Percentiles rank a stretch among this genome's conserved stretches.
Evolutionary conservation across 2,888 invertebrate species (phyloP).

Genomic region (Timema podura): DNA sequence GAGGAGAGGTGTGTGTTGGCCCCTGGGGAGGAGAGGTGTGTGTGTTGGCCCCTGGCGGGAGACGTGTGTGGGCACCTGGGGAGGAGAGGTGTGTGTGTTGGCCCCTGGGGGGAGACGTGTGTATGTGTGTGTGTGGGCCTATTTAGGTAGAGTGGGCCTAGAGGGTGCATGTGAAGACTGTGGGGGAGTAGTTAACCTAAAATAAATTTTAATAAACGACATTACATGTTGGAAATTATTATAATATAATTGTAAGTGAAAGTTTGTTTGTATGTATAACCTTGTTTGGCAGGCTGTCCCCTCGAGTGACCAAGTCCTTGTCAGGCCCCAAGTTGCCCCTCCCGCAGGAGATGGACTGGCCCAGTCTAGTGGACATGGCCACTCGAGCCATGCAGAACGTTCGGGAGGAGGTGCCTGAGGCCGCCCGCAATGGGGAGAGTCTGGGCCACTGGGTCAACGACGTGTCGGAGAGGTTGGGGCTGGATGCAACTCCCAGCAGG

Average conservation of each 20-base stretch:
- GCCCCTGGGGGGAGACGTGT: too few species aligned
- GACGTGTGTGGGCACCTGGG: not conserved
- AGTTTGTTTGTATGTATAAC: not conserved
- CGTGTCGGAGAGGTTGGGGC: slow-evolving; percentile 39
- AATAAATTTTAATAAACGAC: too few species aligned
- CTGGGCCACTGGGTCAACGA: slow-evolving; percentile 45
- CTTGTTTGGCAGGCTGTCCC: slow-evolving; percentile 37
- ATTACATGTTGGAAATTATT: too few species aligned
- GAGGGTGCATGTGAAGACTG: too few species aligned
- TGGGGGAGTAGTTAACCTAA: too few species aligned
- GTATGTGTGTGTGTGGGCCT: too few species aligned
- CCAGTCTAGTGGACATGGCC: slow-evolving; percentile 73
- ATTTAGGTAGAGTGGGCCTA: too few species aligned
- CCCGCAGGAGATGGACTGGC: slow-evolving; percentile 72
- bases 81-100: slow-evolving; percentile 48
- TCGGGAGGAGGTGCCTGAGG: slow-evolving; percentile 30
- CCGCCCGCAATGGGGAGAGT: slow-evolving; percentile 36
- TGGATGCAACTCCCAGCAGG: slow-evolving; percentile 39
- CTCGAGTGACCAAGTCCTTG: slow-evolving; percentile 40
- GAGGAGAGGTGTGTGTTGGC: too few species aligned
- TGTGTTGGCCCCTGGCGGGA: not conserved
- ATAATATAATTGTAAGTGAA: not conserved
- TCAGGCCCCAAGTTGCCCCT: slow-evolving; percentile 50
- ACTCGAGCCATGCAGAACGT: slow-evolving; percentile 66
- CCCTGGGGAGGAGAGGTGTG: slow-evolving; percentile 50